Percentiles rank a stretch among this genome's conserved stretches.
phyloP scores from a whole-genome alignment of 2,113 vertebrate species.

The Tetraodon nigroviridis region DNA sequence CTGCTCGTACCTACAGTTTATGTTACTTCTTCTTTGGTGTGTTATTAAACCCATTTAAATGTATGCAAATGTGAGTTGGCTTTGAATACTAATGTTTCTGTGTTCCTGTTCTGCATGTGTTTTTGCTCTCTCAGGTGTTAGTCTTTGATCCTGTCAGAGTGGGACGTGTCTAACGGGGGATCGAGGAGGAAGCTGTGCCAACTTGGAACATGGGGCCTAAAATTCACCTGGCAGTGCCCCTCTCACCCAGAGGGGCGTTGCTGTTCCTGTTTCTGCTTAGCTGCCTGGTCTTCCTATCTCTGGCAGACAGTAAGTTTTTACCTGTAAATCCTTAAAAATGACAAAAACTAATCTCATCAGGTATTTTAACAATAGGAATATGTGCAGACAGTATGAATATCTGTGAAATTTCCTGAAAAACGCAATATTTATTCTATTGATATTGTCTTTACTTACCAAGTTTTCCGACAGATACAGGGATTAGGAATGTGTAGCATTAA shows the following conservation, averaged over 20 bases:
- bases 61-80: slow-evolving; percentile 56
- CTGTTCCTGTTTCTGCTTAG: slow-evolving; percentile 78
- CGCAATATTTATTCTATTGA: slow-evolving; percentile 30
- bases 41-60: slow-evolving; percentile 58
- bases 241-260: slow-evolving; percentile 64
- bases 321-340: neutral
- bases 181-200: slow-evolving; percentile 76
- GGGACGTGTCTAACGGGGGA: slow-evolving; percentile 70
- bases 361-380: slow-evolving; percentile 5
- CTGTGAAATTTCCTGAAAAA: slow-evolving; percentile 11
- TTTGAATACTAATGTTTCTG: slow-evolving; percentile 53
- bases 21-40: slow-evolving; percentile 36
- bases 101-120: slow-evolving; percentile 45
- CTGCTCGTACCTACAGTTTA: slow-evolving; percentile 22
- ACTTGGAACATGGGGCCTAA: slow-evolving; percentile 88
- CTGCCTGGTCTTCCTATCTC: slow-evolving; percentile 76
- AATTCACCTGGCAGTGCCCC: slow-evolving; percentile 69
- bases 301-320: slow-evolving; percentile 84
- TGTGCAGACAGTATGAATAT: neutral
- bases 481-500: slow-evolving; percentile 8
- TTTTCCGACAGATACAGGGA: neutral
- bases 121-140: slow-evolving; percentile 70
- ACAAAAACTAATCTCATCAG: neutral
- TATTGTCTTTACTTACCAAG: slow-evolving; percentile 18
- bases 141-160: slow-evolving; percentile 77